These are phyloP conservation scores for Drosophila algonquin DNA, from an alignment of 2,888 invertebrate genomes.

Conservation along the genomic window DNA sequence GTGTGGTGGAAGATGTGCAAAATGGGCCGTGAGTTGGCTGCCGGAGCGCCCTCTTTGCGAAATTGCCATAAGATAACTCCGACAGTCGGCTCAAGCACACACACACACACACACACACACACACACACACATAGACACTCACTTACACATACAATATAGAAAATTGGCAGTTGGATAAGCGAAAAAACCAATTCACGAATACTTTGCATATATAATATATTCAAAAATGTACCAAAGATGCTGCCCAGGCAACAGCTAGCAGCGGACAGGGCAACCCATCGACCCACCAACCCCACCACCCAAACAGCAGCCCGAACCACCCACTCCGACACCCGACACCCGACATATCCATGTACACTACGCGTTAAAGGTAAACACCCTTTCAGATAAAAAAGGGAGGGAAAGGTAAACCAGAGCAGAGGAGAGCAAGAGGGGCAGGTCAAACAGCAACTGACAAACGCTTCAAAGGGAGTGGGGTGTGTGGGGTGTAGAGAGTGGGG, in stretches of 20 bases:
- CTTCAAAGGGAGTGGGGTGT: no score
- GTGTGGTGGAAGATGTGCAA: conserved; percentile 50
- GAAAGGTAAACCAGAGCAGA: not conserved
- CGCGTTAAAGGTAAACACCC: conserved; percentile 82
- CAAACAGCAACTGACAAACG: conserved; percentile 52
- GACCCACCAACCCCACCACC: no score
- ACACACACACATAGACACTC: conserved; percentile 30
- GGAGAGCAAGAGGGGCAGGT: conserved; percentile 47
- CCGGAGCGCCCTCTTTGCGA: conserved; percentile 48
- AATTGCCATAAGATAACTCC: conserved; percentile 78
- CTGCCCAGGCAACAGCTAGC: conserved; percentile 61
- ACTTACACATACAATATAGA: conserved; percentile 62
- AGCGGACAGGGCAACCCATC: not conserved
- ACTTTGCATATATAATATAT: conserved; percentile 84
- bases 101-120: conserved; percentile 32
- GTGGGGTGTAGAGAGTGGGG: no score
- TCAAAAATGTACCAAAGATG: conserved; percentile 74
- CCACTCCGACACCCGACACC: not conserved
- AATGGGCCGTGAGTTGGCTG: conserved; percentile 68
- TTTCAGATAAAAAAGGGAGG: conserved; percentile 54
- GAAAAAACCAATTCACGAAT: conserved; percentile 84
- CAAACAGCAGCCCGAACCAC: conserved; percentile 4
- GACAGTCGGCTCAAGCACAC: conserved; percentile 65
- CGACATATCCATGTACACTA: conserved; percentile 37
- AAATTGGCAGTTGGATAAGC: conserved; percentile 82